Conservation (phyloP, 2,113 vertebrate genomes). For the Ptychochromis oligacanthus region DNA sequence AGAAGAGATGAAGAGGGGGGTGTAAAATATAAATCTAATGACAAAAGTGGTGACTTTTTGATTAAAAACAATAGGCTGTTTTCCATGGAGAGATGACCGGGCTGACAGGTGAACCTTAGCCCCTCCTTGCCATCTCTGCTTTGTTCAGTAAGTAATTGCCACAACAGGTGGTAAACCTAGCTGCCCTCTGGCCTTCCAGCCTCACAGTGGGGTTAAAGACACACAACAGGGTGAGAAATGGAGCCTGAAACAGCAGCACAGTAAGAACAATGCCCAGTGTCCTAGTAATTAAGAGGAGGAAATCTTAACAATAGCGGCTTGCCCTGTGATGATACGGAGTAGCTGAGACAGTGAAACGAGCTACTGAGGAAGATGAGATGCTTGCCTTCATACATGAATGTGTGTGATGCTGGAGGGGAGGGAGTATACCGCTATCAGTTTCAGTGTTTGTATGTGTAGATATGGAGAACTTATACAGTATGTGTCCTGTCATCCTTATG, state of each 20-base stretch:
- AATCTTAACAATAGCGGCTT: conserved; percentile 65
- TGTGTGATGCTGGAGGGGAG: conserved; percentile 50
- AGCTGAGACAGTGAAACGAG: conserved; percentile 62
- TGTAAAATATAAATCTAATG: background rate
- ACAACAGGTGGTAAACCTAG: conserved; percentile 76
- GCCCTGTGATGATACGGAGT: conserved; percentile 66
- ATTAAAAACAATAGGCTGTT: background rate
- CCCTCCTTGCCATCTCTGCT: conserved; percentile 17
- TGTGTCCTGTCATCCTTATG: background rate
- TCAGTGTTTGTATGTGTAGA: background rate
- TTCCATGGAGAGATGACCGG: conserved; percentile 28
- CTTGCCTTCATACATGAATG: conserved; percentile 46
- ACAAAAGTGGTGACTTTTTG: background rate
- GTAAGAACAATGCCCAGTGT: conserved; percentile 61
- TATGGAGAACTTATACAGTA: background rate
- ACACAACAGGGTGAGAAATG: conserved; percentile 53
- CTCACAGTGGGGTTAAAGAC: conserved; percentile 38
- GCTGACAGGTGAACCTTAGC: conserved; percentile 34
- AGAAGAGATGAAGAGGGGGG: background rate
- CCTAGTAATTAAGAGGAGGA: conserved; percentile 72
- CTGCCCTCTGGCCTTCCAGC: conserved; percentile 44
- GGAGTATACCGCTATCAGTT: conserved; percentile 29
- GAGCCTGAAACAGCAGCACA: conserved; percentile 66
- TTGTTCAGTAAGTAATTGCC: conserved; percentile 72
- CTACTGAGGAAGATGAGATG: conserved; percentile 69